A percentile compares a stretch with the other conserved stretches of the same genome.
Conservation (phyloP, 2,888 invertebrate genomes). For the Caenorhabditis plicata region DNA sequence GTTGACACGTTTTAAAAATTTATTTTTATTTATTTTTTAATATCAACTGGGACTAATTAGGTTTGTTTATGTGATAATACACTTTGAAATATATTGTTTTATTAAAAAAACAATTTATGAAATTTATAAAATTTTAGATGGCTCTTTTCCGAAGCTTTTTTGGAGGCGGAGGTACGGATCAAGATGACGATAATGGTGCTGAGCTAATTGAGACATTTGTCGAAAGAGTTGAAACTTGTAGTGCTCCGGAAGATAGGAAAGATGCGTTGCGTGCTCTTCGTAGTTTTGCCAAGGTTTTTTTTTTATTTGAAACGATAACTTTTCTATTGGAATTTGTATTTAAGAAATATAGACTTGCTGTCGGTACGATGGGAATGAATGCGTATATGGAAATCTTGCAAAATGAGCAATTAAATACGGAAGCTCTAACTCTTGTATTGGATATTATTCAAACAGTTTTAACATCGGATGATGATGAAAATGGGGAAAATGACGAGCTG, state of each 20-base stretch:
- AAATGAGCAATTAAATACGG: constrained; percentile 83
- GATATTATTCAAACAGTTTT: constrained; percentile 85
- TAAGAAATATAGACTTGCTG: constrained; percentile 88
- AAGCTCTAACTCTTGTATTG: constrained; percentile 86
- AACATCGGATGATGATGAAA: constrained; percentile 71
- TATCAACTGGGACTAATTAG: no score
- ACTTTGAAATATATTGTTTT: neutral
- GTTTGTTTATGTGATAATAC: no score
- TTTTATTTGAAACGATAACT: neutral
- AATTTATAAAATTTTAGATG: constrained; percentile 41
- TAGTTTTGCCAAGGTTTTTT: constrained; percentile 71
- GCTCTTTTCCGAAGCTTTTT: constrained; percentile 60
- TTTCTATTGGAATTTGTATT: constrained; percentile 64
- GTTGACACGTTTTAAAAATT: no score
- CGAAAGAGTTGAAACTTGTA: constrained; percentile 87
- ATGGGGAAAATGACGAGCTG: constrained; percentile 65
- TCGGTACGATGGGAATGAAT: constrained; percentile 87
- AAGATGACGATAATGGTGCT: constrained; percentile 48
- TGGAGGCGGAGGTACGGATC: constrained; percentile 46
- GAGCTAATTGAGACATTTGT: constrained; percentile 81
- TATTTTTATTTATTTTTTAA: no score
- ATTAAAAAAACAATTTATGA: neutral
- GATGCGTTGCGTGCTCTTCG: constrained; percentile 94
- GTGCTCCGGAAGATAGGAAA: constrained; percentile 87
- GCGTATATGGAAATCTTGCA: constrained; percentile 78